These are phyloP conservation scores for Ctenomys sociabilis DNA, from an alignment of 2,113 vertebrate species.

Conservation along the genomic window DNA sequence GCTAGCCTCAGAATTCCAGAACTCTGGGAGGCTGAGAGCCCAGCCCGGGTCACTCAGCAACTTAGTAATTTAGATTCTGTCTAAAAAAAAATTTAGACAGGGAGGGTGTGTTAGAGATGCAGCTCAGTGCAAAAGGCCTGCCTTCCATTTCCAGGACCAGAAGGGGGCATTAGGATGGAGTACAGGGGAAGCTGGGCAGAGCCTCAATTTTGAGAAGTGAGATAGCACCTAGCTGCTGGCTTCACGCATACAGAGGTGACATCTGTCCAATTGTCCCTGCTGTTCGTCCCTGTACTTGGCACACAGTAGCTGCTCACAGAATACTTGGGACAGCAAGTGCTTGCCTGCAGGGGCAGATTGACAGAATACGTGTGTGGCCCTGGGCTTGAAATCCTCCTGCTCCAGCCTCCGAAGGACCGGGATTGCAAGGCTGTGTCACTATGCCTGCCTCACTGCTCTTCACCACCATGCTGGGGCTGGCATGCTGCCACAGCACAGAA, in stretches of 20 bases:
- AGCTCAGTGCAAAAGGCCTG: neutral
- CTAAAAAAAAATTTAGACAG: neutral
- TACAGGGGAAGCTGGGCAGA: rapidly evolving
- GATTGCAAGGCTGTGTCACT: neutral
- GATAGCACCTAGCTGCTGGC: neutral
- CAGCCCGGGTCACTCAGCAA: neutral
- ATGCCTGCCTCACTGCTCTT: neutral
- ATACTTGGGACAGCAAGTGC: neutral
- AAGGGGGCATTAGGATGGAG: neutral
- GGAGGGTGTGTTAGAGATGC: neutral
- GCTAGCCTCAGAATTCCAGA: neutral
- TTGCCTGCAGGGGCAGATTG: neutral
- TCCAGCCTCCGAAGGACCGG: neutral
- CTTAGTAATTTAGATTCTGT: neutral
- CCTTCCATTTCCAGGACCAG: neutral
- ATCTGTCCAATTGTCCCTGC: neutral
- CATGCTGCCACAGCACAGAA: neutral
- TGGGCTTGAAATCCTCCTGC: neutral
- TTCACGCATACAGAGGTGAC: neutral
- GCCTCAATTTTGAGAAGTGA: neutral
- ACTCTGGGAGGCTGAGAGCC: neutral
- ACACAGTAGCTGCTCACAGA: neutral
- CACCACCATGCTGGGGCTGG: neutral
- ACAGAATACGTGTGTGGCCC: too few relatives aligned
- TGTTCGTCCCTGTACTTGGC: neutral